Evolutionary conservation across 92 coral and sea anemone species (phyloP), one percentile per base, ranked within the genome.

Genomic region (Pocillopora grandis): DNA sequence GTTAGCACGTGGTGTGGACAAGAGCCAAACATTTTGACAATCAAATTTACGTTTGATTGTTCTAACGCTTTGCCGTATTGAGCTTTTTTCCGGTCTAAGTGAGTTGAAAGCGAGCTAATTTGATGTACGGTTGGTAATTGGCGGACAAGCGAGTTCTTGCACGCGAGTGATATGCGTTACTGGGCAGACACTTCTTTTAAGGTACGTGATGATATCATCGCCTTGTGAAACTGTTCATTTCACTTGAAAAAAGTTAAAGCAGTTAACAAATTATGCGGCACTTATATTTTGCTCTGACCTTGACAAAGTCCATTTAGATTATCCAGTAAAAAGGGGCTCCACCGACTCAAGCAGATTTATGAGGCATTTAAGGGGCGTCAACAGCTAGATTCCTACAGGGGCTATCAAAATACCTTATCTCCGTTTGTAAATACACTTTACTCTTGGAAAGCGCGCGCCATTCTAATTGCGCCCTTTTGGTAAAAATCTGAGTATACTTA

Each of bases 361-460:
- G 15, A 66, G 59, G 76, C 33, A 59, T 60, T 58, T 33, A 14
- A 23, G 70, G 84, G 77, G 77, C 77, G 85, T 72, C 52, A 48
- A 10, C 18, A 68, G 70, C 56, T 63, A 62, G 76, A 78, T 70
- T 80, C 76, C 84, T 57, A n/a, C 62, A 37, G 85, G 18, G 59
- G 85, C 85, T 67, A 81, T 81, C 85, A 81, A 81, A 81, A 81
- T n/a, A 81, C 85, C 19, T 66, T 37, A 57, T 18, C 21, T 36
- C 66, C 63, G 62, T 56, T 69, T 60, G 71, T 70, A 59, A 81
- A 35, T 68, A 81, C 85, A 69, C 66, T 80, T 19, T 33, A 55
- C 36, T 16, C 60, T 69, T 18, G 14, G 56, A 14, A 80, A 69
- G 66, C 84, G 75, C 35, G 65, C 66, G 84, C 12, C 84, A 68